Conservation (phyloP, 2,113 vertebrate genomes). For the Lepus americanus region DNA sequence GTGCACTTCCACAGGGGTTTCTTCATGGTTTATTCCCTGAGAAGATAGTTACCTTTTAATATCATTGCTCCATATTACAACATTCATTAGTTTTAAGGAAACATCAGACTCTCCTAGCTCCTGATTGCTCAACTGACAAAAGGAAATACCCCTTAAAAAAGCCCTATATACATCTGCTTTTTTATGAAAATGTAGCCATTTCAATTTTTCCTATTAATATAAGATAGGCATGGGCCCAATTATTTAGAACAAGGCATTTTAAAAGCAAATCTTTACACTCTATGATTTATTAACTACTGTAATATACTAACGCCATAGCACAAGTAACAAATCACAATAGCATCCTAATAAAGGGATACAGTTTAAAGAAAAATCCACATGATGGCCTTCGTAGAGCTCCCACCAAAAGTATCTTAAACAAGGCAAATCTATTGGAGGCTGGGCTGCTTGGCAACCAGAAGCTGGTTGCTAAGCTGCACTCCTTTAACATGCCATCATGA, state of each 20-base stretch:
- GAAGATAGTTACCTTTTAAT: constrained; percentile 29
- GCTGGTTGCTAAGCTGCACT: constrained; percentile 96
- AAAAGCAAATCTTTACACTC: constrained; percentile 80
- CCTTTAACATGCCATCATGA: constrained; percentile 94
- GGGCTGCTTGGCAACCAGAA: constrained; percentile 93
- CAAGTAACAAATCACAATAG: constrained; percentile 86
- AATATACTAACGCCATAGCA: constrained; percentile 84
- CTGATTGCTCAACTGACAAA: constrained; percentile 57
- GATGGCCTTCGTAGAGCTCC: constrained; percentile 82
- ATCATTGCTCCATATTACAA: constrained; percentile 32
- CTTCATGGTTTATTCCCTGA: constrained; percentile 16
- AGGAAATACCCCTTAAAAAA: constrained; percentile 62
- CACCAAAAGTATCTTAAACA: constrained; percentile 86
- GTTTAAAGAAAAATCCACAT: constrained; percentile 85
- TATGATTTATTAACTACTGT: constrained; percentile 88
- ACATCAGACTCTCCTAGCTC: constrained; percentile 25
- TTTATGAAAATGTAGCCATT: constrained; percentile 63
- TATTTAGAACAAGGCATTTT: constrained; percentile 78
- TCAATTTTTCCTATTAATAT: constrained; percentile 77
- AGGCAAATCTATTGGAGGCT: constrained; percentile 90
- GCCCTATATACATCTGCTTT: constrained; percentile 64
- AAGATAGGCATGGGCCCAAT: constrained; percentile 79
- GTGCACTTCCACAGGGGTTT: not conserved
- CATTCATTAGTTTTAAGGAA: constrained; percentile 52
- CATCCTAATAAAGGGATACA: constrained; percentile 87